These are phyloP conservation scores for Alfaro cultratus DNA, from an alignment of 2,797 vertebrate genomes.

Conservation along the genomic window DNA sequence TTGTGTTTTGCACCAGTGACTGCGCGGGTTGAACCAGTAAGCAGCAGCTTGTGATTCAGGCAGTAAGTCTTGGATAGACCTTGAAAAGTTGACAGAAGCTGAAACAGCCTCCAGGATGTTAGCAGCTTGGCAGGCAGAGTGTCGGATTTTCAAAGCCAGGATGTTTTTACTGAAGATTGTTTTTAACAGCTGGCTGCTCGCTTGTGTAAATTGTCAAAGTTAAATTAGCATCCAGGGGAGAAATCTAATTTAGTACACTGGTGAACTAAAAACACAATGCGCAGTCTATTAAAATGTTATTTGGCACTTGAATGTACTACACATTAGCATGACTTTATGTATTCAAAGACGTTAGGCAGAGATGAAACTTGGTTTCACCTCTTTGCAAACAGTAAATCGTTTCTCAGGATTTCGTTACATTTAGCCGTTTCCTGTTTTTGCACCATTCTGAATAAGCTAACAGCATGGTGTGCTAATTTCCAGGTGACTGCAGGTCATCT, in stretches of 20 bases:
- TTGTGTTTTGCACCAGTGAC: background rate
- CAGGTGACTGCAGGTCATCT: background rate
- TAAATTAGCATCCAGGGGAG: slow-evolving; percentile 19
- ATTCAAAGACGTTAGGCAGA: slow-evolving; percentile 10
- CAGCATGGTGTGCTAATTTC: background rate
- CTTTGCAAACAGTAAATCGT: background rate
- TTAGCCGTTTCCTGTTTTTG: background rate
- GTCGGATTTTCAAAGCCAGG: slow-evolving; percentile 17
- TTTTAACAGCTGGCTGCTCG: slow-evolving; percentile 28
- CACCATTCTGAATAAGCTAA: background rate
- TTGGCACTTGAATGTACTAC: slow-evolving; percentile 14
- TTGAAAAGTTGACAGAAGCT: slow-evolving; percentile 21
- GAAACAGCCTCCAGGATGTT: slow-evolving; percentile 32
- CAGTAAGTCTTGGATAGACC: slow-evolving; percentile 21
- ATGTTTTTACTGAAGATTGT: slow-evolving; percentile 3
- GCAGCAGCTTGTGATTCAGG: slow-evolving; percentile 11
- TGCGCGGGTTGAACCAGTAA: background rate
- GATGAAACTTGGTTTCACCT: background rate
- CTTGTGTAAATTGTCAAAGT: slow-evolving; percentile 34
- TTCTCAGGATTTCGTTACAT: background rate
- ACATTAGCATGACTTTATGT: slow-evolving; percentile 1
- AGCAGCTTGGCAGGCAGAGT: slow-evolving; percentile 22
- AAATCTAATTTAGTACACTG: slow-evolving; percentile 22
- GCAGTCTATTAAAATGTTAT: slow-evolving; percentile 28
- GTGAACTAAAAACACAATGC: slow-evolving; percentile 37